Evolutionary conservation across 2,888 invertebrate species (phyloP).

Genomic region (Archips crataeganus): DNA sequence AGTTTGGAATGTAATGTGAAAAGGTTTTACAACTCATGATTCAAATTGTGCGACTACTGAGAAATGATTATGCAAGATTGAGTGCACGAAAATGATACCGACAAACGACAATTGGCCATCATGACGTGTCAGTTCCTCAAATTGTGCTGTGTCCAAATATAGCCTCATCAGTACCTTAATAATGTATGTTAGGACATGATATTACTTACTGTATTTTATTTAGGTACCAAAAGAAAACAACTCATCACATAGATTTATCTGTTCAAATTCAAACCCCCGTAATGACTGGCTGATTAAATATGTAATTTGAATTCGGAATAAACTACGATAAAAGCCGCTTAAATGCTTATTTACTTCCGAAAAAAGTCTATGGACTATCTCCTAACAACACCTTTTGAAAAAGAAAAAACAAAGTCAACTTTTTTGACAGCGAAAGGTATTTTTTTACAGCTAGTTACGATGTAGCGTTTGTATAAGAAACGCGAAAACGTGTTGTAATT

Average conservation of each 20-base stretch:
- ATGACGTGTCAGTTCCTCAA: slow-evolving; percentile 16
- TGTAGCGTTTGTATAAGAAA: slow-evolving; percentile 3
- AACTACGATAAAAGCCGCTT: neutral
- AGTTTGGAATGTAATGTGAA: neutral
- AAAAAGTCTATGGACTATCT: slow-evolving; percentile 3
- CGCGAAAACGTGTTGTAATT: slow-evolving; percentile 28
- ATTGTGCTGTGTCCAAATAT: neutral
- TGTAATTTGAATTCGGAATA: slow-evolving; percentile 4
- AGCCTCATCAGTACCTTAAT: neutral
- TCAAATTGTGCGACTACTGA: slow-evolving; percentile 24
- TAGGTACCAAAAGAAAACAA: neutral
- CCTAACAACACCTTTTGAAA: neutral
- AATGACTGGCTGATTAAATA: neutral
- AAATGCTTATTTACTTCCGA: neutral
- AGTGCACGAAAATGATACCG: slow-evolving; percentile 37
- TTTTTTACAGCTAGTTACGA: neutral
- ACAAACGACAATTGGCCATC: slow-evolving; percentile 31
- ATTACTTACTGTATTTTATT: neutral
- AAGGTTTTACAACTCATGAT: neutral
- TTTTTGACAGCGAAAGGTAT: slow-evolving; percentile 1
- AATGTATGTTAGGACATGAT: neutral
- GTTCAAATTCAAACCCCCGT: neutral
- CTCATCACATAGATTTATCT: neutral
- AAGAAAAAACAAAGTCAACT: slow-evolving; percentile 4
- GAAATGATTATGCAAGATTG: slow-evolving; percentile 41